phyloP scores from a whole-genome alignment of 1,140 invertebrate species.

The Chelonus insularis region DNA sequence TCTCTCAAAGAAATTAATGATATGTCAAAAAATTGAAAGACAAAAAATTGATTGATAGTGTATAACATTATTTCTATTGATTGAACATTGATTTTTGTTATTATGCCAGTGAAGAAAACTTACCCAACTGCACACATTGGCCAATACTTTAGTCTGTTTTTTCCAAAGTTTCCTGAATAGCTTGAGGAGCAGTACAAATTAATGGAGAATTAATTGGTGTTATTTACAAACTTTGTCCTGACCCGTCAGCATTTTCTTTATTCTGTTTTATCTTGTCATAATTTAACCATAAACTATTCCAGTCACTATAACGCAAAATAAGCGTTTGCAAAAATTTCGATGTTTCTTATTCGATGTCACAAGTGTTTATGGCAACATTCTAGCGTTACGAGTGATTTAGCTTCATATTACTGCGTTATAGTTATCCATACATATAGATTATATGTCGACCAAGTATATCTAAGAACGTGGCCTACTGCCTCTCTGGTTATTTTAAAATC shows the following conservation, averaged over 20 bases:
- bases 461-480: constrained; percentile 33
- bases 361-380: constrained; percentile 19
- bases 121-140: constrained; percentile 79
- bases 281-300: not conserved
- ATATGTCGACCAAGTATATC: constrained; percentile 9
- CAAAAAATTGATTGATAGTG: no score
- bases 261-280: not conserved
- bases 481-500: constrained; percentile 54
- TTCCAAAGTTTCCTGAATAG: constrained; percentile 78
- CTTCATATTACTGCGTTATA: constrained; percentile 14
- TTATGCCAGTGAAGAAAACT: no score
- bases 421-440: constrained; percentile 29
- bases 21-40: no score
- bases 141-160: constrained; percentile 75
- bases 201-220: constrained; percentile 91
- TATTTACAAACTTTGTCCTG: constrained; percentile 69
- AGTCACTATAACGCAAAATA: constrained; percentile 22
- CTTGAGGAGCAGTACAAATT: constrained; percentile 82
- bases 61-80: not conserved
- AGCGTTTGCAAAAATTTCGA: not conserved
- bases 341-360: constrained; percentile 4
- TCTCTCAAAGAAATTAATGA: no score
- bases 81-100: not conserved
- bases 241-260: constrained; percentile 39
- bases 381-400: constrained; percentile 28